Conservation (phyloP, 2,888 invertebrate genomes). For the Schrankia costaestrigalis region DNA sequence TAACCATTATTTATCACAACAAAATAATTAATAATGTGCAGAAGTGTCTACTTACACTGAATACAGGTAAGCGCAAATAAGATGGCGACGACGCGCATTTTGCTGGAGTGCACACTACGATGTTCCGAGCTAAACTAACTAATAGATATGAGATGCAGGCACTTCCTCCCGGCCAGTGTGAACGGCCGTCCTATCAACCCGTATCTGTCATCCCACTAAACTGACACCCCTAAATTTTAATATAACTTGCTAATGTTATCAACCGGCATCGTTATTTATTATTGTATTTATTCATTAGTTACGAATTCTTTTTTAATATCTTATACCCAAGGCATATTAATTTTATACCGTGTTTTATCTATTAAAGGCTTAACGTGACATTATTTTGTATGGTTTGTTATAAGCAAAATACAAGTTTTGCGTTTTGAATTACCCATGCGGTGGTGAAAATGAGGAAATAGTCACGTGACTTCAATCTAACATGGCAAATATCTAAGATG, state of each 20-base stretch:
- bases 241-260: conserved; percentile 25
- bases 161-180: conserved; percentile 56
- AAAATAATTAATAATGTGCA: too few relatives aligned
- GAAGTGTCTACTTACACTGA: conserved; percentile 50
- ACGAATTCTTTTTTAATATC: too few relatives aligned
- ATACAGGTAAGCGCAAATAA: conserved; percentile 36
- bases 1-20: too few relatives aligned
- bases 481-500: too few relatives aligned
- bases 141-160: conserved; percentile 26
- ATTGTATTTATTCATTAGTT: conserved; percentile 8
- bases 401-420: too few relatives aligned
- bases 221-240: conserved; percentile 43
- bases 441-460: too few relatives aligned
- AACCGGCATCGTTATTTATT: conserved; percentile 13
- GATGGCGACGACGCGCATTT: conserved; percentile 27
- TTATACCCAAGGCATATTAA: too few relatives aligned
- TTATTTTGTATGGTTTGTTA: conserved; percentile 3
- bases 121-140: conserved; percentile 36
- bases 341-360: too few relatives aligned
- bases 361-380: too few relatives aligned
- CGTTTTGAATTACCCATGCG: too few relatives aligned
- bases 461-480: too few relatives aligned
- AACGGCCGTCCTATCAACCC: conserved; percentile 58
- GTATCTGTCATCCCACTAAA: conserved; percentile 41
- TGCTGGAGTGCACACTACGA: conserved; percentile 27